Evolutionary conservation across 2,888 invertebrate species (phyloP), one percentile per base, ranked within the genome.

Genomic region (Napeogenes sylphis): DNA sequence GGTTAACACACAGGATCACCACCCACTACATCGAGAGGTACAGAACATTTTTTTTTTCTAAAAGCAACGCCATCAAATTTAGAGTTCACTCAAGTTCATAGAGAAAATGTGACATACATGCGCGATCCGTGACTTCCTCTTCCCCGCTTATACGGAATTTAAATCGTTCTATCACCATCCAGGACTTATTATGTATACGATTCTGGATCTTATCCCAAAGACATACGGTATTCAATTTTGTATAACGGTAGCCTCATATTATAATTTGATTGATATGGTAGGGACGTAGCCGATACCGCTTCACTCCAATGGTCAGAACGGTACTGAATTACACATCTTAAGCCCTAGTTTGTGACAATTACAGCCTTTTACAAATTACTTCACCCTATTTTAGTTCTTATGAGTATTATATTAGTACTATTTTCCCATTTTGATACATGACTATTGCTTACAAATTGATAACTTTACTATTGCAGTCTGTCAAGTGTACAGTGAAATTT

Each of bases 131-230:
- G 88, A 89, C 90, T 90, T 90, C 90, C 90, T 89, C 87, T 85
- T 88, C 88, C 89, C 88, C 82, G 84, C 90, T 87, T 86, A 86
- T 87, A 81, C 88, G 82, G 89, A 90, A 90, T 90, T 89, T 89
- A 87, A 90, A 90, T 87, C 80, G 84, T 80, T 84, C 84, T 79
- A 85, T 84, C 79, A 77, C 84, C 81, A 85, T 85, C 86, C 84
- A 81, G 77, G 72, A 73, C 74, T 73, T 73, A 76, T 74, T 73
- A 68, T 68, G 61, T 72, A 71, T 62, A 68, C 75, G 67, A 81
- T 70, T 77, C 70, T 78, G 73, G 73, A 71, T 72, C 80, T 75
- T 83, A 81, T 73, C 68, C 63, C 72, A 67, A 65, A 46, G 70
- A 67, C 72, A 74, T 79, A 85, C 75, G 80, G 75, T 73, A 67